phyloP scores from a whole-genome alignment of 2,888 invertebrate species.

The Orthosia incerta region DNA sequence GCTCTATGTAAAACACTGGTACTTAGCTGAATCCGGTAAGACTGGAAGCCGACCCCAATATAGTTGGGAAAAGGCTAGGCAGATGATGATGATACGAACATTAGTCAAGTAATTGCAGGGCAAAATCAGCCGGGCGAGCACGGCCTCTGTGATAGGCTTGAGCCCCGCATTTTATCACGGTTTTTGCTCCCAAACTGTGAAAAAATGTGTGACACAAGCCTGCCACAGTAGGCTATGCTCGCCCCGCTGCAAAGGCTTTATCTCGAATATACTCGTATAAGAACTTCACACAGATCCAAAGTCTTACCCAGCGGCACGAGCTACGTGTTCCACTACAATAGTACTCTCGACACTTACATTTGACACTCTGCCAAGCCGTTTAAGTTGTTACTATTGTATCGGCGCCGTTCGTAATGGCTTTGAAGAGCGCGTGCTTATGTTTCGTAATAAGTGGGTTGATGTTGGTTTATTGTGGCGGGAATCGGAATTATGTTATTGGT shows the following conservation, averaged over 20 bases:
- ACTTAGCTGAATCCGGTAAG: no score
- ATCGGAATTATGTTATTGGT: constrained; percentile 28
- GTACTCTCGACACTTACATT: constrained; percentile 55
- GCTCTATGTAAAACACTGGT: no score
- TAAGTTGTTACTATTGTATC: constrained; percentile 58
- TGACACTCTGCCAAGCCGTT: constrained; percentile 63
- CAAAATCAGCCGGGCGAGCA: no score
- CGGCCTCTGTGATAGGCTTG: no score
- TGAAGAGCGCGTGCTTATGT: constrained; percentile 30
- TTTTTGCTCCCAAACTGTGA: no score
- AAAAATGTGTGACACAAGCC: no score
- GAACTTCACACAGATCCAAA: neutral
- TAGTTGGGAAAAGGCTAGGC: no score
- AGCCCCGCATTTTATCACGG: no score
- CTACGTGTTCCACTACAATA: constrained; percentile 27
- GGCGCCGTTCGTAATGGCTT: constrained; percentile 52
- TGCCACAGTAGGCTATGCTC: no score
- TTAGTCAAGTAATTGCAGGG: no score
- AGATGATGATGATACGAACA: no score
- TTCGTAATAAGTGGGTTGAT: constrained; percentile 27
- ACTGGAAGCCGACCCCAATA: no score
- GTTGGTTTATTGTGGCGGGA: constrained; percentile 28
- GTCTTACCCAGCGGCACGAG: constrained; percentile 12
- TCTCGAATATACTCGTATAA: neutral
- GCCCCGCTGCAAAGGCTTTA: neutral